These are phyloP conservation scores for Pipistrellus nathusii DNA, from an alignment of 2,797 vertebrate genomes.

Conservation along the genomic window DNA sequence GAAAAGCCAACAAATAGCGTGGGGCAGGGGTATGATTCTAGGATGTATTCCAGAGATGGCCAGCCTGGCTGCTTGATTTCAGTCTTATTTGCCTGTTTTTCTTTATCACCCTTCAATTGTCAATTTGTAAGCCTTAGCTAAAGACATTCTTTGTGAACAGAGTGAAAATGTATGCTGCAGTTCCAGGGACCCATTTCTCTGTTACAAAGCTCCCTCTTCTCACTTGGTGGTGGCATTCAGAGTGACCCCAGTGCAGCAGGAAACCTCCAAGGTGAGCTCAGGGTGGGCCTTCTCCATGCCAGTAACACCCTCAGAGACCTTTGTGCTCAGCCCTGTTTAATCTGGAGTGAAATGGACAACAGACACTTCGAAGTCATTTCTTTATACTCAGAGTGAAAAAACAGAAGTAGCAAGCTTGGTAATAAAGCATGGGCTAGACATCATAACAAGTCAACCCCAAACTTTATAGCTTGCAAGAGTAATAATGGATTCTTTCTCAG, in stretches of 20 bases:
- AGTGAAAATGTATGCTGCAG: background rate
- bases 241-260: background rate
- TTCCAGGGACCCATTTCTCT: background rate
- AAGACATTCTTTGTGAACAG: background rate
- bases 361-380: background rate
- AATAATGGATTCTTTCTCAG: background rate
- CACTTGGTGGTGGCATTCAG: background rate
- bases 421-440: background rate
- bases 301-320: background rate
- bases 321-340: background rate
- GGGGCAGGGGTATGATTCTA: background rate
- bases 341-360: background rate
- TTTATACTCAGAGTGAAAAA: conserved; percentile 47
- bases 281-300: background rate
- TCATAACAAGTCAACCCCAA: conserved; percentile 4
- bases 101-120: conserved; percentile 39
- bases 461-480: background rate
- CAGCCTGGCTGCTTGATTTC: background rate
- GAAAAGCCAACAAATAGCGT: background rate
- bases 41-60: background rate
- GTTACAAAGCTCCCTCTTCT: background rate
- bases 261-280: background rate
- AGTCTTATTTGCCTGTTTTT: background rate
- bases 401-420: background rate
- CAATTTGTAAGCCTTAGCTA: conserved; percentile 7